Base-by-base conservation (phyloP, 1,140 invertebrate genomes). In the Stratiolaelaps scimitus region DNA sequence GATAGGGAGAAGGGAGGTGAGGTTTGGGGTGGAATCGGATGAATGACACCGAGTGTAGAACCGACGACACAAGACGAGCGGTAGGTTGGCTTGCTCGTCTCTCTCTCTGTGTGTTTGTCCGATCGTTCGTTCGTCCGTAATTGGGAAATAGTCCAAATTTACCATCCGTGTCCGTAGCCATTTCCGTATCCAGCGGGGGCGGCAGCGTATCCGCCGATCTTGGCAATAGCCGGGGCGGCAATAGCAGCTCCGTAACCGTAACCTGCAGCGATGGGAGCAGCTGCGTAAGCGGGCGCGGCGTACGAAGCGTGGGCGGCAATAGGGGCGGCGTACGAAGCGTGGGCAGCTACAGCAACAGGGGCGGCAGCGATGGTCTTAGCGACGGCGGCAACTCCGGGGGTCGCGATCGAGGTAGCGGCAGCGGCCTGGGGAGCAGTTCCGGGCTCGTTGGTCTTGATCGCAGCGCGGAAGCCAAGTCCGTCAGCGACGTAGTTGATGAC, bases 401-500 rank as follows among this genome's bases (percentile, higher is more conserved):
- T 48, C 4, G 28, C 47, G 15, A 48, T 48, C 19, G 47, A 48
- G 15, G 47, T 48, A 19, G 69, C 69, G 5, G 67, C 19, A n/a
- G 66, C 67, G 34, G 68, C 68, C 43, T 70, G 64, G 2, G 68
- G 66, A 20, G 64, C 66, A 5, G 67, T 69, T 19, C 68, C 69
- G 13, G 67, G 69, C 67, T 71, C 70, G 48, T 71, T 71, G 28
- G 71, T 70, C 13, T 70, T 60, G 53, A 71, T 68, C 19, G 68
- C 68, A 44, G 69, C 72, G 7, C 71, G 70, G 67, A 72, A 74
- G 15, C 72, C 72, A 47, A 65, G 68, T 45, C 66, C 69, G 60
- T 74, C 73, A 29, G 73, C 73, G 44, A 74, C 46, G 67, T 74
- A 74, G 66, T 73, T 71, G 17, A 74, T 73, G 34, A 70, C 68